Percentiles rank a stretch among this genome's conserved stretches.
Evolutionary conservation across 2,888 invertebrate genomes (phyloP).

Genomic region (Lithophane leautieri): DNA sequence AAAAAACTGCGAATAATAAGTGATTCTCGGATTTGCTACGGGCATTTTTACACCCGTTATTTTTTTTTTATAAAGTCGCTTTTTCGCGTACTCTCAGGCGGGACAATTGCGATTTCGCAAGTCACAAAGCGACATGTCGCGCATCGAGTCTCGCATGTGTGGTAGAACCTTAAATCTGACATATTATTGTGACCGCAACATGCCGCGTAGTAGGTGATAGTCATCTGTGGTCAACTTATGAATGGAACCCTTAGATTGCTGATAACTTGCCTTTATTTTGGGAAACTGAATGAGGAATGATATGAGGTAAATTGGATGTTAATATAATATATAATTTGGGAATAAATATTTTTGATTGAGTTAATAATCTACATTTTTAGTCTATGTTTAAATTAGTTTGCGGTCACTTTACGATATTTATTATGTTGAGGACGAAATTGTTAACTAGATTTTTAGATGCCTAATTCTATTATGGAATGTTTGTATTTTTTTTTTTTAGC

Average conservation of each 20-base stretch:
- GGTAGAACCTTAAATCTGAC: constrained; percentile 1
- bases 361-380: not conserved
- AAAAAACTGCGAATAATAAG: not conserved
- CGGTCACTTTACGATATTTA: not conserved
- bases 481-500: not conserved
- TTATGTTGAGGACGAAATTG: not conserved
- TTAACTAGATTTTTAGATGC: not conserved
- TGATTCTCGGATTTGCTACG: not conserved
- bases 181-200: constrained; percentile 44
- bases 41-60: not conserved
- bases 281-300: constrained; percentile 48
- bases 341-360: constrained; percentile 13
- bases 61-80: not conserved
- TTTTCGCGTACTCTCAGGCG: not conserved
- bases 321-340: too few relatives aligned
- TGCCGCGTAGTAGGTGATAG: constrained; percentile 57
- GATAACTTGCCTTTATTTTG: constrained; percentile 58
- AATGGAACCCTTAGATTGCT: constrained; percentile 62
- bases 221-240: constrained; percentile 67
- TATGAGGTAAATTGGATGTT: constrained; percentile 46
- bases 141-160: not conserved
- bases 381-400: constrained; percentile 3
- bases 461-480: too few relatives aligned
- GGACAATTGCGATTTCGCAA: not conserved
- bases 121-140: not conserved